A percentile compares a stretch with the other conserved stretches of the same genome.
These are phyloP conservation scores for Nematopogon swammerdamellus DNA, from an alignment of 2,888 invertebrate genomes.

Conservation along the genomic window DNA sequence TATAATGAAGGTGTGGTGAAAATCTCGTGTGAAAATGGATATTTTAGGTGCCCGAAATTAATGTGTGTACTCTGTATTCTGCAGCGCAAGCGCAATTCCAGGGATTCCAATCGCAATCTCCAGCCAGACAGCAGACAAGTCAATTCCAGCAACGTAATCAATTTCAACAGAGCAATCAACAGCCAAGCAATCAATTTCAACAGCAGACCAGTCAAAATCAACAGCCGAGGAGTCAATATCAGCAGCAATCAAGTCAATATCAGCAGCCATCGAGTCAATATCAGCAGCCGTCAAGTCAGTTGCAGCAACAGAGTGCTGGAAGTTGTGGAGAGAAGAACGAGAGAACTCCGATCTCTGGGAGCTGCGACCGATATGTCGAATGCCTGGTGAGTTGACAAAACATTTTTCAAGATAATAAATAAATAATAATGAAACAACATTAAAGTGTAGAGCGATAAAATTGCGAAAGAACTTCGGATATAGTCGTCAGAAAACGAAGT, in stretches of 20 bases:
- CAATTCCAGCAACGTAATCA: slow-evolving; percentile 2
- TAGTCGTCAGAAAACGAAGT: too few species aligned
- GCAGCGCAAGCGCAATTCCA: slow-evolving; percentile 28
- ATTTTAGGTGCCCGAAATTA: too few species aligned
- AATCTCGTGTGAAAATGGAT: too few species aligned
- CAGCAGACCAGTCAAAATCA: not conserved
- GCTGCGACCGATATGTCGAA: slow-evolving; percentile 74
- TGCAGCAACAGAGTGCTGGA: slow-evolving; percentile 16
- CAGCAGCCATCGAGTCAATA: slow-evolving; percentile 13
- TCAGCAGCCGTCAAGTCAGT: slow-evolving; percentile 14
- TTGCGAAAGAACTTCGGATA: too few species aligned
- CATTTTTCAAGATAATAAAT: not conserved
- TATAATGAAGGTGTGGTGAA: too few species aligned
- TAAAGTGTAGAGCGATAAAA: too few species aligned
- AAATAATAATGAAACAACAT: too few species aligned
- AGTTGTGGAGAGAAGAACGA: slow-evolving; percentile 67
- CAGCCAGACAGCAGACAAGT: slow-evolving; percentile 9
- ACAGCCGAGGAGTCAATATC: slow-evolving; percentile 5
- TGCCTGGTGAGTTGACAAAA: slow-evolving; percentile 47
- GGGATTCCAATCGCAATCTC: slow-evolving; percentile 11
- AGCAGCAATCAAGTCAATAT: slow-evolving; percentile 14
- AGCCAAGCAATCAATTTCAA: slow-evolving; percentile 5
- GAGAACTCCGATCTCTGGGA: slow-evolving; percentile 62
- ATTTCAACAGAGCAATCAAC: slow-evolving; percentile 4
- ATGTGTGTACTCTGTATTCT: too few species aligned